Evolutionary conservation across 2,888 invertebrate genomes (phyloP), one percentile per base, ranked within the genome.

Genomic region (Nineta flava): DNA sequence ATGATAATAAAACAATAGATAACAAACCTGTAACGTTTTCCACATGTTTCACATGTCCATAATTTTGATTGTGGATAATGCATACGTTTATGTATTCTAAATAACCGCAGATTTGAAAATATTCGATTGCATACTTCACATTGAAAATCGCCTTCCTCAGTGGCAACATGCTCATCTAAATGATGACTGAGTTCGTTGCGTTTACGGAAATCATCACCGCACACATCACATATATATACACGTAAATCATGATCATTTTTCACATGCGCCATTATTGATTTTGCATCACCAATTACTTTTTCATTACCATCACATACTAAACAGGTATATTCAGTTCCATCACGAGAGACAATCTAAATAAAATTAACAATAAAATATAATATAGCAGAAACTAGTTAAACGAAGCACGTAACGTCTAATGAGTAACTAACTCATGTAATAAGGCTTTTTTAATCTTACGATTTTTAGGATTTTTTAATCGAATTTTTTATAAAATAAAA

Each of bases 141-240:
- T 53, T 76, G 75, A 57, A 75, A 78, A 56, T 77, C 77, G 2
- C 77, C 77, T 52, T 76, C 75, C 58, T 77, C 76, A 32, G 71
- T 71, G 9, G 73, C 74, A 31, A 77, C 74, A 53, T 76, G 77
- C 49, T 76, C 74, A 54, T 79, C 80, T 41, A 82, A 64, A 63
- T 85, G 85, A 6, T 69, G 60, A 0, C 74, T 74, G 5, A 82
- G 69, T 50, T 80, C 79, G n/a, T 70, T 73, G 15, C 81, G 67
- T 55, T 75, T 78, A 44, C 74, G 65, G 59, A 83, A 79, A 46
- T 81, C 76, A 19, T 69, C 66, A 0, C 80, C 80, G 59, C 87
- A 87, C 5, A 79, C 65, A 51, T 77, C 77, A 55, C 87, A 87
- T 47, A 85, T 76, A 60, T 83, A 83, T 2, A 83, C 59, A 0